A percentile compares a stretch with the other conserved stretches of the same genome.
phyloP scores from a whole-genome alignment of 2,888 invertebrate species.

The Meiosimyza platycephala region DNA sequence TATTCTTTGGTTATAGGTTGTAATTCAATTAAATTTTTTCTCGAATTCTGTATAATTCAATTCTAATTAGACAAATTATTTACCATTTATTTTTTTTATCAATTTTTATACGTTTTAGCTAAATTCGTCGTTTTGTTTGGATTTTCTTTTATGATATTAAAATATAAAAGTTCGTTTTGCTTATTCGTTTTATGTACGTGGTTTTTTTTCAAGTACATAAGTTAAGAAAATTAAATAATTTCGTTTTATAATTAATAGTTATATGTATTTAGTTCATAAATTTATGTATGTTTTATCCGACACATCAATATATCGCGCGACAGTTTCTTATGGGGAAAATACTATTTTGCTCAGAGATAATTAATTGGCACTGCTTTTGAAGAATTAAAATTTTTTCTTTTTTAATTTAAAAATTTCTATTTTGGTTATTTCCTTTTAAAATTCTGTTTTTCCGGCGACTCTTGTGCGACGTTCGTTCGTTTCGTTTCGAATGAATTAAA shows the following conservation, averaged over 20 bases:
- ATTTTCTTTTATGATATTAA: not conserved
- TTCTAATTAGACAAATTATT: slow-evolving; percentile 11
- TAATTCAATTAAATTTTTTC: too few species aligned
- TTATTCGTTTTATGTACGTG: not conserved
- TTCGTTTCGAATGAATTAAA: slow-evolving; percentile 56
- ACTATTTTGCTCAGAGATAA: too few species aligned
- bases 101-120: slow-evolving; percentile 17
- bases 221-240: too few species aligned
- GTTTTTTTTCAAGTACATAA: too few species aligned
- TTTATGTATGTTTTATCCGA: too few species aligned
- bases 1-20: not conserved
- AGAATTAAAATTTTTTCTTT: slow-evolving; percentile 26
- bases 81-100: slow-evolving; percentile 17
- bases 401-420: not conserved
- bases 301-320: not conserved
- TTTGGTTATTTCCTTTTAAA: slow-evolving; percentile 31
- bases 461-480: slow-evolving; percentile 59
- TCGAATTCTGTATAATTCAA: too few species aligned
- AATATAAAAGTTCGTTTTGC: not conserved
- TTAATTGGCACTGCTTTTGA: too few species aligned
- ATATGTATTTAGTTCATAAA: not conserved
- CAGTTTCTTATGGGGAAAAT: not conserved
- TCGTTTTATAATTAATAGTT: too few species aligned
- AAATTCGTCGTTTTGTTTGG: not conserved
- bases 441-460: slow-evolving; percentile 33